phyloP scores from a whole-genome alignment of 2,113 vertebrate species.

The Aythya baeri region DNA sequence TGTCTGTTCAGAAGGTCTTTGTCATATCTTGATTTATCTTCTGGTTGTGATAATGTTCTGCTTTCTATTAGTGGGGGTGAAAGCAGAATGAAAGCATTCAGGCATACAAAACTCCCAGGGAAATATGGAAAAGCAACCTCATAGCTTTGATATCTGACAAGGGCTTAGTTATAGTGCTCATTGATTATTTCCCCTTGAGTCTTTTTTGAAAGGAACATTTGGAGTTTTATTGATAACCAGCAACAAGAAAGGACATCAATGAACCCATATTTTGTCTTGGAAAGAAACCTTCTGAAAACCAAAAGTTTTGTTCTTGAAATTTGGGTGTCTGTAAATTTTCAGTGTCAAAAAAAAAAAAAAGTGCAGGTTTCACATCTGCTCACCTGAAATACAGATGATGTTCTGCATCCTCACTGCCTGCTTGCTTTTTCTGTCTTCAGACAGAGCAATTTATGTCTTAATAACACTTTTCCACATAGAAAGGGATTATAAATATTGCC shows the following conservation, averaged over 20 bases:
- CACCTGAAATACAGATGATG: background rate
- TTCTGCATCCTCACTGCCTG: background rate
- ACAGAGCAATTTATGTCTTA: background rate
- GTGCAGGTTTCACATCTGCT: background rate
- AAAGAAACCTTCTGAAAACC: background rate
- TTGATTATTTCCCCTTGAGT: background rate
- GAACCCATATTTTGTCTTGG: background rate
- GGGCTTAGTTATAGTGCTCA: background rate
- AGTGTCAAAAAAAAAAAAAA: background rate
- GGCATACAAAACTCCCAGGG: background rate
- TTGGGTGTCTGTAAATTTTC: accelerated
- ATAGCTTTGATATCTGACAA: background rate
- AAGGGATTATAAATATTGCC: background rate
- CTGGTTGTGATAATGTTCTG: background rate
- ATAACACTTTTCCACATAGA: background rate
- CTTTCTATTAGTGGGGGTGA: background rate
- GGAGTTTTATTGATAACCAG: background rate
- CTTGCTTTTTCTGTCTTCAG: background rate
- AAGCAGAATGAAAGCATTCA: background rate
- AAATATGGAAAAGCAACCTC: background rate
- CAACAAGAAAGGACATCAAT: accelerated
- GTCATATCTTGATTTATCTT: slow-evolving; percentile 8
- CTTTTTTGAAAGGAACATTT: background rate
- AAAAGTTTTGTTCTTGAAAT: background rate
- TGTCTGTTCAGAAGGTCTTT: background rate